A percentile compares a stretch with the other conserved stretches of the same genome.
Conservation (phyloP, 2,888 invertebrate genomes). For the Aleiodes testaceus region DNA sequence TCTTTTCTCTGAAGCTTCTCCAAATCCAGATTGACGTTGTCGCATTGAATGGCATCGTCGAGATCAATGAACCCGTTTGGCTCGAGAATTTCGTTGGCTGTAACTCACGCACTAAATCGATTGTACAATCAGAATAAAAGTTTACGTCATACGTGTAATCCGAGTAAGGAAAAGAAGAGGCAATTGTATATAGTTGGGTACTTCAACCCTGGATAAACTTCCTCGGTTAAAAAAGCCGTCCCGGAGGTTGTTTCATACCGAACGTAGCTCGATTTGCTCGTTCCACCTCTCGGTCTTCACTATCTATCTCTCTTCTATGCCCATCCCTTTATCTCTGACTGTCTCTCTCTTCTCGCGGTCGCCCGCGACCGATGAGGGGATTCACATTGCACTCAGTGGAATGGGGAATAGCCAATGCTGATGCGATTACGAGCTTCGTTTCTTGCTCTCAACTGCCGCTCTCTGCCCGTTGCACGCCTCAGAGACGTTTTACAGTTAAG, state of each 20-base stretch:
- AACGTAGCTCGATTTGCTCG: conserved; percentile 52
- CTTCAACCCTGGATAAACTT: conserved; percentile 31
- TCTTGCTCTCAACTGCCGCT: conserved; percentile 52
- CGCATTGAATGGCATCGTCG: not conserved
- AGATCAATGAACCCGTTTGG: conserved; percentile 13
- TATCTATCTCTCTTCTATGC: not conserved
- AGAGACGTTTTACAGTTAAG: conserved; percentile 62
- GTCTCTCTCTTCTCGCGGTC: conserved; percentile 28
- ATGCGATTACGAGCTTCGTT: conserved; percentile 54
- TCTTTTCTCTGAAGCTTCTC: not conserved
- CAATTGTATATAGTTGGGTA: conserved; percentile 21
- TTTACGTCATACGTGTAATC: conserved; percentile 26
- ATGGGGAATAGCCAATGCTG: conserved; percentile 52
- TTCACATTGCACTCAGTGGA: conserved; percentile 45
- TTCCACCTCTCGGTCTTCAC: conserved; percentile 50
- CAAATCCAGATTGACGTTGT: conserved; percentile 1
- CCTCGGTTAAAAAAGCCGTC: conserved; percentile 33
- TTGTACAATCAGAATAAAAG: conserved; percentile 21
- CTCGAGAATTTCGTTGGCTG: not conserved
- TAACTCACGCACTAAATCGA: conserved; percentile 4
- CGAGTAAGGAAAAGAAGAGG: conserved; percentile 48
- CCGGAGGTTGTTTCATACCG: conserved; percentile 47
- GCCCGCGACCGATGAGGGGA: conserved; percentile 46
- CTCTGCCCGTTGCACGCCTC: conserved; percentile 42
- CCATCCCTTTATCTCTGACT: not conserved